phyloP scores from a whole-genome alignment of 1,140 invertebrate genomes.

The Lordiphosa clarofinis region DNA sequence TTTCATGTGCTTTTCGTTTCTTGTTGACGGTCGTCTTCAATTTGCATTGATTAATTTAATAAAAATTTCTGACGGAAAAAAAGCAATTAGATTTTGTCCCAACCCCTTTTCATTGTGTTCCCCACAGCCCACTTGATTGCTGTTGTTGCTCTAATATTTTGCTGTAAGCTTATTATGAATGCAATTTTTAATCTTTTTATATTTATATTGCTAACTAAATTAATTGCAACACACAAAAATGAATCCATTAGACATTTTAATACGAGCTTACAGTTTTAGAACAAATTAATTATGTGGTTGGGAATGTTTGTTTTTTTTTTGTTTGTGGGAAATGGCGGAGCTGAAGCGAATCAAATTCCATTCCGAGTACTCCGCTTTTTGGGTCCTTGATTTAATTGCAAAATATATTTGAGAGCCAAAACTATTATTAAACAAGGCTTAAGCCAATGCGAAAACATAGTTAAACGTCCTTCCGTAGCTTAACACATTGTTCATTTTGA shows the following conservation, averaged over 20 bases:
- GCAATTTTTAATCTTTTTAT: constrained; percentile 31
- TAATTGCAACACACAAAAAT: constrained; percentile 12
- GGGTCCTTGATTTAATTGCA: no score
- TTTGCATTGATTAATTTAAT: constrained; percentile 50
- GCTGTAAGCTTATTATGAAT: no score
- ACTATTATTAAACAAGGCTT: no score
- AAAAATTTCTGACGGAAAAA: constrained; percentile 11
- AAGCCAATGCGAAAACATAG: neutral
- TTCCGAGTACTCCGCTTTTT: no score
- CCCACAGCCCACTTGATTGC: no score
- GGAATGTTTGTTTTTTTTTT: no score
- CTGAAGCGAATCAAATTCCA: neutral
- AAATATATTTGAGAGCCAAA: no score
- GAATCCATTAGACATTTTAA: constrained; percentile 13
- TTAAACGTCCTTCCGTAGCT: neutral
- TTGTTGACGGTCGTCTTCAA: constrained; percentile 24
- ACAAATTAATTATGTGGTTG: constrained; percentile 31
- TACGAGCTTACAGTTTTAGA: constrained; percentile 14
- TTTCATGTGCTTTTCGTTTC: no score
- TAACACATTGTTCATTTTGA: constrained; percentile 1
- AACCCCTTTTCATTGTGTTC: neutral
- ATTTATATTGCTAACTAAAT: constrained; percentile 24
- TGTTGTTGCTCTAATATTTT: no score
- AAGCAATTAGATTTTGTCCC: constrained; percentile 13
- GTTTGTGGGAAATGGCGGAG: constrained; percentile 1